phyloP scores from a whole-genome alignment of 2,888 invertebrate genomes.

The Drosophila dives region DNA sequence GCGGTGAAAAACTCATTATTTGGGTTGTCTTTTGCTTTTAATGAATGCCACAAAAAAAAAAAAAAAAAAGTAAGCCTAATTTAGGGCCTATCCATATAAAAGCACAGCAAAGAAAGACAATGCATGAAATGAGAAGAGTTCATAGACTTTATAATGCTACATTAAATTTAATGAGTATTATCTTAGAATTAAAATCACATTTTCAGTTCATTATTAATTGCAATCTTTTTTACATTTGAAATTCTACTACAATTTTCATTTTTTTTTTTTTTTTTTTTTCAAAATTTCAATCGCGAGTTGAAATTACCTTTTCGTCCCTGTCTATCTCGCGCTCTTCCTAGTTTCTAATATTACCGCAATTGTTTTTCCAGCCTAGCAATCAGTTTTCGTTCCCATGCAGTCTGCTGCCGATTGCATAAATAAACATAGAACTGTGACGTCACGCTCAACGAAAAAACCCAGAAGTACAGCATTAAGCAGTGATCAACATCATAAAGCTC shows the following conservation, averaged over 20 bases:
- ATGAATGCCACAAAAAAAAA: constrained; percentile 37
- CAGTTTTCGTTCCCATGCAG: constrained; percentile 19
- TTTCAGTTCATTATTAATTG: not conserved
- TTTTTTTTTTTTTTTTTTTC: not conserved
- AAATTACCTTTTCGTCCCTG: not conserved
- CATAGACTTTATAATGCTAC: constrained; percentile 29
- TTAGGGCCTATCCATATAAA: constrained; percentile 38
- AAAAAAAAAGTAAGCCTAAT: constrained; percentile 49
- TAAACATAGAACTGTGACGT: constrained; percentile 41
- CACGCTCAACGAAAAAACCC: constrained; percentile 13
- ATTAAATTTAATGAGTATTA: constrained; percentile 14
- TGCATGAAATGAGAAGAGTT: constrained; percentile 25
- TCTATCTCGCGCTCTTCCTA: not conserved
- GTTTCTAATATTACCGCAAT: not conserved
- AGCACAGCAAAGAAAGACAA: not conserved
- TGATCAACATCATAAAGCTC: not conserved
- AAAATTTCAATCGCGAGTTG: constrained; percentile 1
- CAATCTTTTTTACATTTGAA: constrained; percentile 3
- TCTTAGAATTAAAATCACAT: not conserved
- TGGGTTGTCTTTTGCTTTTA: constrained; percentile 44
- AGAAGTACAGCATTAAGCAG: not conserved
- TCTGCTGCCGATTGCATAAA: constrained; percentile 14
- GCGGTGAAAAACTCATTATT: constrained; percentile 68
- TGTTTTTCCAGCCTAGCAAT: constrained; percentile 2
- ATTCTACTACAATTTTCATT: not conserved